A percentile compares a stretch with the other conserved stretches of the same genome.
Evolutionary conservation across 2,888 invertebrate species (phyloP).

Genomic region (Altica lythri): DNA sequence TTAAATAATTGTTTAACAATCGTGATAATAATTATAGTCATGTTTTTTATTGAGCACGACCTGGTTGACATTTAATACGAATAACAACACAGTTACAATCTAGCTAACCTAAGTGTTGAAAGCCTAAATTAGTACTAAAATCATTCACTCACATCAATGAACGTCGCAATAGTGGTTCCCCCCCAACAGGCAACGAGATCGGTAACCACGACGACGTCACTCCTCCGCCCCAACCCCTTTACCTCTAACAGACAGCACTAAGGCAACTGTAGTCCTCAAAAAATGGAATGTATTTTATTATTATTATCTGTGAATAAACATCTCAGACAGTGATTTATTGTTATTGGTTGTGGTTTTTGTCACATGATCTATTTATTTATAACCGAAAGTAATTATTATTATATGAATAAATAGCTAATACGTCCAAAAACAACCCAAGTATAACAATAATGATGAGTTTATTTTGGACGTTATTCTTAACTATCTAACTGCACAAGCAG

Average conservation of each 20-base stretch:
- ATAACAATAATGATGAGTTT: conserved; percentile 29
- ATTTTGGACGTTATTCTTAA: conserved; percentile 35
- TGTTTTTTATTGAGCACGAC: conserved; percentile 58
- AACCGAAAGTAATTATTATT: conserved; percentile 36
- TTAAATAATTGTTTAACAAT: conserved; percentile 53
- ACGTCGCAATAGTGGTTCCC: conserved; percentile 35
- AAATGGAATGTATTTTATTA: conserved; percentile 57
- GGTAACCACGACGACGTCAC: conserved; percentile 38
- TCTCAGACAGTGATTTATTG: conserved; percentile 34
- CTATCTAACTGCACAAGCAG: conserved; percentile 47
- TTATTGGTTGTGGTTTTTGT: conserved; percentile 33
- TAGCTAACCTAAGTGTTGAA: conserved; percentile 59
- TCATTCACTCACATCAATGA: conserved; percentile 40
- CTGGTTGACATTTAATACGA: conserved; percentile 57
- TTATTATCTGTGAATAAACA: conserved; percentile 51
- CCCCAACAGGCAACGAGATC: conserved; percentile 42
- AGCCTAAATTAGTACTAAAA: conserved; percentile 58
- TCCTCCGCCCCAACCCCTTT: conserved; percentile 13
- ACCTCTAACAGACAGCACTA: conserved; percentile 52
- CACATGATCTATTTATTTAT: conserved; percentile 24
- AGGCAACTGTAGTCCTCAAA: conserved; percentile 57
- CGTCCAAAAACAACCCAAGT: conserved; percentile 37
- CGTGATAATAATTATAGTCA: conserved; percentile 54
- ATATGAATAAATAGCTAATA: conserved; percentile 41
- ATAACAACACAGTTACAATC: conserved; percentile 60